Evolutionary conservation across 2,797 vertebrate species (phyloP).

Genomic region (Galago senegalensis): DNA sequence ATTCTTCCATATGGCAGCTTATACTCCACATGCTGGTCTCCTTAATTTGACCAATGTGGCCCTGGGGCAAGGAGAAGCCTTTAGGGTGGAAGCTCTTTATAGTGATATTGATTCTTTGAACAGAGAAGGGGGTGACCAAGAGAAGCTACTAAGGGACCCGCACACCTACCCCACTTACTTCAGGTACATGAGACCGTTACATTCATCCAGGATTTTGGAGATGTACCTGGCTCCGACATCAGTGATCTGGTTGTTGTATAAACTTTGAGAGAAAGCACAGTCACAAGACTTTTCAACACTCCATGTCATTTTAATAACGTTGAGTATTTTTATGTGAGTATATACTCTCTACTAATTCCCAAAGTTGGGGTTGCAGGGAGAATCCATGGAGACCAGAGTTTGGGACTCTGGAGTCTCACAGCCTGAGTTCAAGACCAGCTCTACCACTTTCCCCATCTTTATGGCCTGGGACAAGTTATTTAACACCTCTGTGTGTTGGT

Average conservation of each 20-base stretch:
- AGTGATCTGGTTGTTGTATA: conserved; percentile 97
- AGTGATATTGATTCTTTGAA: not conserved
- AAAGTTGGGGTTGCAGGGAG: not conserved
- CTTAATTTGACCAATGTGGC: not conserved
- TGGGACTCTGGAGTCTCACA: not conserved
- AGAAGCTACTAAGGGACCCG: not conserved
- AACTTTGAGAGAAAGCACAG: conserved; percentile 89
- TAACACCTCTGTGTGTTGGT: not conserved
- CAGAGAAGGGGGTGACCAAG: not conserved
- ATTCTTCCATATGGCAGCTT: not conserved
- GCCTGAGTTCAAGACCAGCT: not conserved
- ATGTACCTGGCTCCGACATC: conserved; percentile 94
- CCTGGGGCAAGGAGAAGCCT: not conserved
- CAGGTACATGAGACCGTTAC: conserved; percentile 92
- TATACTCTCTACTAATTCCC: not conserved
- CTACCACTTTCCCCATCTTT: not conserved
- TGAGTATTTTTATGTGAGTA: not conserved
- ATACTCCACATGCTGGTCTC: not conserved
- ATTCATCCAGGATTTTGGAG: conserved; percentile 95
- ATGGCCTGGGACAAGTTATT: not conserved
- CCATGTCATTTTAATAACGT: too few relatives aligned
- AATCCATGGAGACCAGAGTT: not conserved
- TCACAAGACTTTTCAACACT: not conserved
- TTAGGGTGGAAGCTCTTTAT: not conserved
- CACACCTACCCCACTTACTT: conserved; percentile 91